Percentiles rank a stretch among this genome's conserved stretches.
These are phyloP conservation scores for Amphipyra tragopoginis DNA, from an alignment of 2,888 invertebrate genomes.

Conservation along the genomic window DNA sequence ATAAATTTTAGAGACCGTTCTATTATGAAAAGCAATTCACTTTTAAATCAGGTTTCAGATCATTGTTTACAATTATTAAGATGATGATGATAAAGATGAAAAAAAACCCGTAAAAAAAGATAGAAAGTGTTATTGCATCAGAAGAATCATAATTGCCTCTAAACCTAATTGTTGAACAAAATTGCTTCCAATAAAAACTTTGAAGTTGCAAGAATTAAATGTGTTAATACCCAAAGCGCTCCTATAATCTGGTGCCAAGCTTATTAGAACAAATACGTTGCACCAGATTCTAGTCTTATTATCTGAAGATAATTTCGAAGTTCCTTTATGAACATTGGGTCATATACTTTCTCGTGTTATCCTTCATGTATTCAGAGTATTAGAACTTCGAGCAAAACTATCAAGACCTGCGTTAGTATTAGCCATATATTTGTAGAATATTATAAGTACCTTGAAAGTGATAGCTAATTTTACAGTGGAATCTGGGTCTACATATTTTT, in stretches of 20 bases:
- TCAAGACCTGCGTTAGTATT: neutral
- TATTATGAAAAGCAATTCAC: neutral
- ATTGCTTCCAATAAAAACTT: slow-evolving; percentile 46
- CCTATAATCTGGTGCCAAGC: slow-evolving; percentile 37
- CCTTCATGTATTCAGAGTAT: neutral
- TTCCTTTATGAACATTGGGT: slow-evolving; percentile 20
- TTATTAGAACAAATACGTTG: slow-evolving; percentile 39
- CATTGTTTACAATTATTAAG: too few relatives aligned
- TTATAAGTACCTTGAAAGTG: too few relatives aligned
- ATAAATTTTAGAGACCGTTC: neutral
- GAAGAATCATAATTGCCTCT: slow-evolving; percentile 34
- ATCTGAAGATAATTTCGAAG: slow-evolving; percentile 28
- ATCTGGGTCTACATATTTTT: too few relatives aligned
- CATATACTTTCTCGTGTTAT: neutral
- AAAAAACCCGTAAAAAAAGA: neutral
- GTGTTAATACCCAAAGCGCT: slow-evolving; percentile 27
- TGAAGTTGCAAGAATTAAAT: slow-evolving; percentile 45
- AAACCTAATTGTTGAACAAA: slow-evolving; percentile 16
- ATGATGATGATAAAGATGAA: too few relatives aligned
- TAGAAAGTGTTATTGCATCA: slow-evolving; percentile 25
- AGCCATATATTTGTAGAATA: neutral
- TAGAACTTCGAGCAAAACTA: neutral
- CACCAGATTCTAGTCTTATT: slow-evolving; percentile 20
- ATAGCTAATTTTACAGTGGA: too few relatives aligned
- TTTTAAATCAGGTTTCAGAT: neutral